A percentile compares a stretch with the other conserved stretches of the same genome.
Conservation (phyloP, 2,888 invertebrate species). For the Allophyes oxyacanthae region DNA sequence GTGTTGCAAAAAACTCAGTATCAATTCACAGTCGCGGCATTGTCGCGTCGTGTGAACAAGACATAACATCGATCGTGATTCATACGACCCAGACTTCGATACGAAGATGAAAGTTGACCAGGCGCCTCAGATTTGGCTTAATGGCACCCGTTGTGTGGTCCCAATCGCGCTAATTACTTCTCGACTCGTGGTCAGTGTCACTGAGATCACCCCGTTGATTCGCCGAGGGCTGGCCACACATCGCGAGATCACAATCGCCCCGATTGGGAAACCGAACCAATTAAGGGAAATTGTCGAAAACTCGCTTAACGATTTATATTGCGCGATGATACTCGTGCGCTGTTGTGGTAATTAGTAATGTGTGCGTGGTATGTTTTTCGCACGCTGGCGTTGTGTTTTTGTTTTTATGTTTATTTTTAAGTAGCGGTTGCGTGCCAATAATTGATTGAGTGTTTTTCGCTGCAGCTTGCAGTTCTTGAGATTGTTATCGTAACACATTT, state of each 20-base stretch:
- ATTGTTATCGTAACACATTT: conserved; percentile 20
- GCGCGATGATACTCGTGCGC: conserved; percentile 61
- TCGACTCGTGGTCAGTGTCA: conserved; percentile 69
- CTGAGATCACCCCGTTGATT: conserved; percentile 75
- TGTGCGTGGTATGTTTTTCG: conserved; percentile 44
- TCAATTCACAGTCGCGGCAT: conserved; percentile 5
- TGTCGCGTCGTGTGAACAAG: conserved; percentile 45
- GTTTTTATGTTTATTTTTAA: conserved; percentile 22
- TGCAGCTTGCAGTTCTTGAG: conserved; percentile 17
- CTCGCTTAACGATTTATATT: conserved; percentile 74
- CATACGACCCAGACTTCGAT: conserved; percentile 70
- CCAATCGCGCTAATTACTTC: conserved; percentile 72
- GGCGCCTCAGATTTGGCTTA: conserved; percentile 64
- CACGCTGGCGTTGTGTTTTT: conserved; percentile 47
- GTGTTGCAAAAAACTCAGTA: conserved; percentile 31
- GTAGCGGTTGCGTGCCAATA: conserved; percentile 38
- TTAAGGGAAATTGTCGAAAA: conserved; percentile 82
- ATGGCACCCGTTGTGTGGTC: conserved; percentile 76
- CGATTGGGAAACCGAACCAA: conserved; percentile 78
- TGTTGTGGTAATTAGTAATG: conserved; percentile 72
- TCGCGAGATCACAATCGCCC: conserved; percentile 71
- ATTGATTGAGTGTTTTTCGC: conserved; percentile 22
- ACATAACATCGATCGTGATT: conserved; percentile 66
- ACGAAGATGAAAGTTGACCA: conserved; percentile 73
- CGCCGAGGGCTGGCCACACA: conserved; percentile 70